These are phyloP conservation scores for Hylyphantes graminicola DNA, from an alignment of 1,140 invertebrate genomes.

Conservation along the genomic window DNA sequence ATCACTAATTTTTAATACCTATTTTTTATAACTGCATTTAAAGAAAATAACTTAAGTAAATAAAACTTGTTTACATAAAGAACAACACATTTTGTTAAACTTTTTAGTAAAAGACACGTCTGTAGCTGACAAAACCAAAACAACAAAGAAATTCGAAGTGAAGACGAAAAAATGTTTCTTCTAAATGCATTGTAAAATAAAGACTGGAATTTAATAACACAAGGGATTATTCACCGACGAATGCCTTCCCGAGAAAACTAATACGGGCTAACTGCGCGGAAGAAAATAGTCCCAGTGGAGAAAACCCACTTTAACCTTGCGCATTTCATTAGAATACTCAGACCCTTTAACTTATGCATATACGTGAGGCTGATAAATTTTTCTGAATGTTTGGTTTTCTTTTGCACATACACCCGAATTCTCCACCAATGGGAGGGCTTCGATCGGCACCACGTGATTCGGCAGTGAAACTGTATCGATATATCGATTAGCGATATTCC, in stretches of 20 bases:
- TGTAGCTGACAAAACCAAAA: too few relatives aligned
- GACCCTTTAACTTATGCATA: conserved; percentile 36
- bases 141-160: not conserved
- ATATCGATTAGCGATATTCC: conserved; percentile 59
- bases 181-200: conserved; percentile 51
- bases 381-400: conserved; percentile 36
- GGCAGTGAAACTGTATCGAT: conserved; percentile 57
- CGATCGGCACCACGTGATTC: conserved; percentile 47
- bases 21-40: too few relatives aligned
- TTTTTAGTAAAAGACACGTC: too few relatives aligned
- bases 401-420: conserved; percentile 31
- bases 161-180: conserved; percentile 16
- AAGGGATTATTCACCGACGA: not conserved
- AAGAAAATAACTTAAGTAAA: too few relatives aligned
- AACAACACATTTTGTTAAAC: too few relatives aligned
- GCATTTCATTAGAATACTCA: conserved; percentile 37
- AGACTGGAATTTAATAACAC: conserved; percentile 53
- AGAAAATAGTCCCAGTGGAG: conserved; percentile 45
- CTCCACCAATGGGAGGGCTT: conserved; percentile 36
- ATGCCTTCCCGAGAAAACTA: conserved; percentile 29
- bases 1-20: too few relatives aligned
- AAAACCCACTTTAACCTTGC: conserved; percentile 38
- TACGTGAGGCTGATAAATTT: conserved; percentile 53
- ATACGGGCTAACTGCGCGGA: conserved; percentile 40
- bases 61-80: too few relatives aligned